Base-by-base conservation (phyloP, 2,797 vertebrate genomes). In the Pseudochromis fuscus region DNA sequence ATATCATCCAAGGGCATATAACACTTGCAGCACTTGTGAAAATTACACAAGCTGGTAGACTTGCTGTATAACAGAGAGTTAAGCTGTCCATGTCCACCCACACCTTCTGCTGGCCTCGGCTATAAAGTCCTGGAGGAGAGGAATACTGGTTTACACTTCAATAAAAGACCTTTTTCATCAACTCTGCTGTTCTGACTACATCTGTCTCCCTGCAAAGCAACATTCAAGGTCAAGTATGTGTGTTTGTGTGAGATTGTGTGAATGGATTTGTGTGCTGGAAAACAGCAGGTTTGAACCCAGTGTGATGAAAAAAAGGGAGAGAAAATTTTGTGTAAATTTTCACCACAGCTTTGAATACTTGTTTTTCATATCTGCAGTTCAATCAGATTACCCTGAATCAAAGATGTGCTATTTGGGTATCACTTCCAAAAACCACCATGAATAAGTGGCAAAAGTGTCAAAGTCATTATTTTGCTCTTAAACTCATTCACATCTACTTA, bases 131-230 rank as follows among this genome's bases (percentile, higher is more conserved):
- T 59, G 31, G 51, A 79, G 75, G 53, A 85, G 56, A 80, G 40
- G 57, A 82, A 62, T 46, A 33, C 72, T 75, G 68, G 72, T 86
- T 89, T 83, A 88, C 65, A 73, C 85, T 85, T 86, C 82, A 85
- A 80, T 84, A 83, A 90, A 86, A 77, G 16, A 65, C 65, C 61
- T 79, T 85, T 84, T 88, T 85, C 79, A 87, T 87, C 87, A 75
- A 66, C 74, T 67, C 44, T 59, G 56, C 48, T 53, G 56, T 66
- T 75, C 71, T 66, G 74, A 63, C 73, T 45, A 60, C 70, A 79
- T 83, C 79, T 62, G 72, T 75, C 67, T 74, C 1, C 13, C 64
- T 56, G 58, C 40, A 75, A 66, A 52, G 42, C 40, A 45, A 44
- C 50, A 56, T 77, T 66, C 77, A 81, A 90, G 79, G 81, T 88